Base-by-base conservation (phyloP, 2,888 invertebrate species). In the Drosophila subquinaria region DNA sequence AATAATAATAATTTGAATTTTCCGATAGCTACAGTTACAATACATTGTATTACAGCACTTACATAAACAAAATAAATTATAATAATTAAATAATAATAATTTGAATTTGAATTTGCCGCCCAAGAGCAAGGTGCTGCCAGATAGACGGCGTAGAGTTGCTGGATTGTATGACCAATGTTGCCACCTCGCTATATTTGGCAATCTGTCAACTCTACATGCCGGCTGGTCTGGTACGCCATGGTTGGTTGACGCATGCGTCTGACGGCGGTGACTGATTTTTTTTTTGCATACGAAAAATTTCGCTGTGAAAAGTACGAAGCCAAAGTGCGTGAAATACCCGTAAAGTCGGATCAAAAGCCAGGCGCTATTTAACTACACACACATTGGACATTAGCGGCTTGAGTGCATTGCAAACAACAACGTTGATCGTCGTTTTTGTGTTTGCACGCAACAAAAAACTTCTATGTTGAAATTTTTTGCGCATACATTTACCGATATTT, bases 401-500 rank as follows among this genome's bases (percentile, higher is more conserved):
- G 61, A 69, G 74, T 43, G 66, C 69, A 78, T 78, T 56, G 63
- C 66, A 76, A 78, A 78, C n/a, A 70, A 79, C 65, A 78, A 79
- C 86, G 86, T 81, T 82, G 86, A 81, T 72, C 81, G 86, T 82
- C 42, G 66, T 80, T 50, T 50, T 43, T 43, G 23, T 33, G 30
- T 78, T 82, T 73, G 86, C 83, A 77, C 71, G 82, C 71, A 72
- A 60, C 50, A 75, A 64, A 64, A 75, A 64, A 57, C 64, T 73
- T 51, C 60, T 64, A 71, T 67, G 59, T 70, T 71, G 64, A 42
- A 67, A 79, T 85, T 84, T 85, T 80, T 82, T 73, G 64, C 69
- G 73, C 82, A 81, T 82, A 72, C 82, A 78, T 77, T 81, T 76
- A 63, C 81, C 81, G 84, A 82, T 89, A 88, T 85, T 90, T 82